Percentiles rank a stretch among this genome's conserved stretches.
Evolutionary conservation across 2,113 vertebrate species (phyloP).

Genomic region (Otus sunia): DNA sequence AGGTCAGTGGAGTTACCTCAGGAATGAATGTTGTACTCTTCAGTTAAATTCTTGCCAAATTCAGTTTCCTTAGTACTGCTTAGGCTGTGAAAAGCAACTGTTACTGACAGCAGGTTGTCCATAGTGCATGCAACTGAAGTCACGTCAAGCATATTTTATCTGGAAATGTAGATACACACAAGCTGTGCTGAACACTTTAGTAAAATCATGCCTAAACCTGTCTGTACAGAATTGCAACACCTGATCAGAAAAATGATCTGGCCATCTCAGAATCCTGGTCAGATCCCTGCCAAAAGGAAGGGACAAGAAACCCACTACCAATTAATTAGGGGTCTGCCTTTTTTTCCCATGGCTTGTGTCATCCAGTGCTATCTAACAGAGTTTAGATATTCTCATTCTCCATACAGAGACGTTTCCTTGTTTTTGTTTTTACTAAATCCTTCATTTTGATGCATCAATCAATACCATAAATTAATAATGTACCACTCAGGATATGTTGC

Average conservation of each 20-base stretch:
- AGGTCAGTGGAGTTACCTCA: not conserved
- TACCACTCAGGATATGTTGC: not conserved
- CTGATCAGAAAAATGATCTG: not conserved
- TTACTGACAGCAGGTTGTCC: not conserved
- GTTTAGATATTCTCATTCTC: not conserved
- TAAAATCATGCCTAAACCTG: not conserved
- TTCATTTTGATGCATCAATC: slow-evolving; percentile 3
- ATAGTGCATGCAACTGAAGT: not conserved
- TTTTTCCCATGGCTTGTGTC: not conserved
- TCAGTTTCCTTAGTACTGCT: not conserved
- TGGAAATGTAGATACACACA: not conserved
- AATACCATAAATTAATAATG: slow-evolving; percentile 27
- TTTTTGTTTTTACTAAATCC: slow-evolving; percentile 15
- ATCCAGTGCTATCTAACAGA: not conserved
- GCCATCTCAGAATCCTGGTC: not conserved
- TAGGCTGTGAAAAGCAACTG: not conserved
- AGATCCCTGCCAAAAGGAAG: not conserved
- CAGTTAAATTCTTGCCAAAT: not conserved
- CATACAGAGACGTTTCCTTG: not conserved
- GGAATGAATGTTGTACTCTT: not conserved
- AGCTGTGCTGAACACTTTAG: not conserved
- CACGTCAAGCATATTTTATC: not conserved
- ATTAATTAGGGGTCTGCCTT: not conserved
- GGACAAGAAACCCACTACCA: not conserved
- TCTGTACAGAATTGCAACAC: not conserved